These are phyloP conservation scores for Girardinus metallicus DNA, from an alignment of 2,797 vertebrate genomes.

Conservation along the genomic window DNA sequence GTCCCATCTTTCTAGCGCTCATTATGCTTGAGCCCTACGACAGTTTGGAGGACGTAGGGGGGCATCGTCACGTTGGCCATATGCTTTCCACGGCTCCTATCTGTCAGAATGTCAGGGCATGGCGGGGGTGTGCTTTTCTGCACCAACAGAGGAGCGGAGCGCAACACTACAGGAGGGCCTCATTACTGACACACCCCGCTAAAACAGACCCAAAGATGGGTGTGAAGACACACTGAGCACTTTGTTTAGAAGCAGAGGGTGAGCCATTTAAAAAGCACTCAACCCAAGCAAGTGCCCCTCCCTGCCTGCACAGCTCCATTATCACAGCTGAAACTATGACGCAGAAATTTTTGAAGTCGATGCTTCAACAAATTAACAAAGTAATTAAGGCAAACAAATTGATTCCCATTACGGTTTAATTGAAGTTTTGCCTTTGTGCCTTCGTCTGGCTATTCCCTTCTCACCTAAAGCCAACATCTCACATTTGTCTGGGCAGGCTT, in stretches of 20 bases:
- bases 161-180: constrained; percentile 73
- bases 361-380: constrained; percentile 75
- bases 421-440: constrained; percentile 63
- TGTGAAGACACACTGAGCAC: constrained; percentile 61
- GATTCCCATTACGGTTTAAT: constrained; percentile 65
- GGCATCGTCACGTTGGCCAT: constrained; percentile 73
- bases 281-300: constrained; percentile 47
- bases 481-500: constrained; percentile 43
- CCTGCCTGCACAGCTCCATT: constrained; percentile 50
- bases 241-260: constrained; percentile 71
- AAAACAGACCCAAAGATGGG: constrained; percentile 53
- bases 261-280: constrained; percentile 74
- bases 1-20: constrained; percentile 60
- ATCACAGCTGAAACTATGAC: constrained; percentile 69
- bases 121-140: constrained; percentile 72
- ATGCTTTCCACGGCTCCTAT: constrained; percentile 77
- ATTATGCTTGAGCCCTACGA: constrained; percentile 70
- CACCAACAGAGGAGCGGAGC: constrained; percentile 65
- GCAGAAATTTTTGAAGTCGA: constrained; percentile 64
- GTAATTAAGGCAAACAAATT: constrained; percentile 79
- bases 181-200: constrained; percentile 70
- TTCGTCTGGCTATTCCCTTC: constrained; percentile 50
- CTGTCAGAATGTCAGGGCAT: constrained; percentile 80
- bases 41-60: constrained; percentile 70
- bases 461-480: constrained; percentile 26